These are phyloP conservation scores for Leucophenga montana DNA, from an alignment of 2,888 invertebrate genomes.

Conservation along the genomic window DNA sequence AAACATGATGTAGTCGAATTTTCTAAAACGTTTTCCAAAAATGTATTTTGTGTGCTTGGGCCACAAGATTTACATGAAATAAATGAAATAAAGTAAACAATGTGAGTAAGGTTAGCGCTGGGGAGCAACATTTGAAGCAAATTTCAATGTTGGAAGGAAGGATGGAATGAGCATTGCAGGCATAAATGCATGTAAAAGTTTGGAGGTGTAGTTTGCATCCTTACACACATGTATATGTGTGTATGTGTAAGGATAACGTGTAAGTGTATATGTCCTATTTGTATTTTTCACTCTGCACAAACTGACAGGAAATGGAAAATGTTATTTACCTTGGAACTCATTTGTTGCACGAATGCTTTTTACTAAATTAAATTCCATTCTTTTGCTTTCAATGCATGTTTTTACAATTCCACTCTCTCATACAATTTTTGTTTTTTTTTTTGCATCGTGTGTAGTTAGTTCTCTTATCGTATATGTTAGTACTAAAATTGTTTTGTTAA, in stretches of 20 bases:
- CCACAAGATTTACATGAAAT: conserved; percentile 7
- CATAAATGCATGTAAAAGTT: neutral
- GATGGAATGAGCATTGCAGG: neutral
- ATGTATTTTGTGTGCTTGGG: neutral
- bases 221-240: neutral
- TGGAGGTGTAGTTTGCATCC: too few relatives aligned
- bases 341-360: conserved; percentile 42
- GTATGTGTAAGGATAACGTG: neutral
- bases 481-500: too few relatives aligned
- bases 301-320: conserved; percentile 21
- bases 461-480: too few relatives aligned
- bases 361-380: conserved; percentile 49
- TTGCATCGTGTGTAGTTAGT: too few relatives aligned
- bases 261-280: conserved; percentile 22
- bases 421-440: too few relatives aligned
- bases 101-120: neutral
- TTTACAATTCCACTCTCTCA: too few relatives aligned
- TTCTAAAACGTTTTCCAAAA: neutral
- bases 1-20: neutral
- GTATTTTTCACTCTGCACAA: neutral
- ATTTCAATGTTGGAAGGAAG: neutral
- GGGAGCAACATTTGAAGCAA: conserved; percentile 41
- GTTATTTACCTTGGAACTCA: conserved; percentile 19
- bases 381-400: neutral
- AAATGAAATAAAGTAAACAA: conserved; percentile 17